Evolutionary conservation across 2,113 vertebrate species (phyloP), one percentile per base, ranked within the genome.

Genomic region (Plestiodon gilberti): DNA sequence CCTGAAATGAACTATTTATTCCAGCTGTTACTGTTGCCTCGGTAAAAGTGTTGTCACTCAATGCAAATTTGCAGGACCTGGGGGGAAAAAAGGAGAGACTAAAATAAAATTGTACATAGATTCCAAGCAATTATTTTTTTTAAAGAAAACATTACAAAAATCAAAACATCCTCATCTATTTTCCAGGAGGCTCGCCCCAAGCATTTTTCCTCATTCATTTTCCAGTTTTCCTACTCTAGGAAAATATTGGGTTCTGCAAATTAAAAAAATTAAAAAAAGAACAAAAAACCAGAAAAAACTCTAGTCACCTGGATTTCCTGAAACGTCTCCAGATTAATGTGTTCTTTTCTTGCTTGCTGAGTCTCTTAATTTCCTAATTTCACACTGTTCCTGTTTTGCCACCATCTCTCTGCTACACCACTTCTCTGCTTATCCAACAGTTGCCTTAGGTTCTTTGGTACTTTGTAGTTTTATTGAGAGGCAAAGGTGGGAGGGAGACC

Each of bases 1-100:
- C 85, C 85, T 89, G 90, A 90, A 81, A 85, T 67, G 43, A 87
- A 74, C 61, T 91, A 93, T 89, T 87, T 93, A 92, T 90, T 78
- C n/a, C 75, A 86, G 55, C 80, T 90, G 83, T 90, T 93, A 89
- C 73, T 90, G 89, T 90, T 92, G 86, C 86, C 64, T 18, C 89
- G 90, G 82, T 90, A 83, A 87, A 92, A 91, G 84, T 88, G 84
- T 85, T 93, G 91, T 91, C 93, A 92, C 78, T 94, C 91, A 94
- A 91, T 90, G 93, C 78, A 94, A 93, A 94, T 92, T 64, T 71
- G 83, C 87, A 59, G 65, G 78, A 90, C 86, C 85, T 87, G 83
- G 55, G 89, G 82, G 15, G 69, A 28, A 10, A 28, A 33, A 89
- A 93, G 81, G 61, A 62, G 90, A 67, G 40, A 87, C 73, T 88